Conservation (phyloP, 1,140 invertebrate genomes). For the Antheraea pernyi region DNA sequence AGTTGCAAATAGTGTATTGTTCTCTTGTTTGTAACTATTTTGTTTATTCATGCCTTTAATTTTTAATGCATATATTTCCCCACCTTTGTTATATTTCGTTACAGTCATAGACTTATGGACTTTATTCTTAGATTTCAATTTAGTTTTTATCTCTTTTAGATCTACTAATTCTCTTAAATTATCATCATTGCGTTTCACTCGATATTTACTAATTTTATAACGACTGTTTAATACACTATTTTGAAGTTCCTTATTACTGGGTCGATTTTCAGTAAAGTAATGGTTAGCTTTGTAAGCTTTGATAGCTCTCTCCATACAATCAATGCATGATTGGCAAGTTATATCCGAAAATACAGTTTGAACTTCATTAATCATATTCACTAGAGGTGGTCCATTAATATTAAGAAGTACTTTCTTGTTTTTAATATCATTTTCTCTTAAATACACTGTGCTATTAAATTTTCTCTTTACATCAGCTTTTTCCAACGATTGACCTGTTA, state of each 20-base stretch:
- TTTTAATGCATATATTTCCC: constrained; percentile 52
- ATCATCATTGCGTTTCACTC: constrained; percentile 20
- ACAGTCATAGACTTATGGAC: not conserved
- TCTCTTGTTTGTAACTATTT: constrained; percentile 20
- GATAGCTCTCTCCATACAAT: constrained; percentile 54
- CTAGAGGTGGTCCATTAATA: constrained; percentile 24
- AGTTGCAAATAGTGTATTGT: constrained; percentile 20
- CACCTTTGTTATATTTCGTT: constrained; percentile 29
- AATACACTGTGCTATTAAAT: constrained; percentile 23
- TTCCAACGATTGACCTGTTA: not conserved
- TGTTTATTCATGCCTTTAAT: constrained; percentile 45
- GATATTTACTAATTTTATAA: not conserved
- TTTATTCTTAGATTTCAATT: constrained; percentile 34
- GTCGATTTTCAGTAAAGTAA: constrained; percentile 22
- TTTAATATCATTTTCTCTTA: constrained; percentile 24
- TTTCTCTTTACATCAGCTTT: constrained; percentile 2
- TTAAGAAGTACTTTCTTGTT: constrained; percentile 36
- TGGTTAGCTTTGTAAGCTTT: constrained; percentile 37
- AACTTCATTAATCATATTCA: constrained; percentile 33
- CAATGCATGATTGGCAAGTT: constrained; percentile 36
- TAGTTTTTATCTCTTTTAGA: constrained; percentile 29
- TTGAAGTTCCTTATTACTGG: constrained; percentile 31
- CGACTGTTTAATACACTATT: constrained; percentile 25
- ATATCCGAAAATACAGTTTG: constrained; percentile 44
- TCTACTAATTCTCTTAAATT: constrained; percentile 11